Evolutionary conservation across 2,888 invertebrate genomes (phyloP), one percentile per base, ranked within the genome.

Genomic region (Graphium colonna): DNA sequence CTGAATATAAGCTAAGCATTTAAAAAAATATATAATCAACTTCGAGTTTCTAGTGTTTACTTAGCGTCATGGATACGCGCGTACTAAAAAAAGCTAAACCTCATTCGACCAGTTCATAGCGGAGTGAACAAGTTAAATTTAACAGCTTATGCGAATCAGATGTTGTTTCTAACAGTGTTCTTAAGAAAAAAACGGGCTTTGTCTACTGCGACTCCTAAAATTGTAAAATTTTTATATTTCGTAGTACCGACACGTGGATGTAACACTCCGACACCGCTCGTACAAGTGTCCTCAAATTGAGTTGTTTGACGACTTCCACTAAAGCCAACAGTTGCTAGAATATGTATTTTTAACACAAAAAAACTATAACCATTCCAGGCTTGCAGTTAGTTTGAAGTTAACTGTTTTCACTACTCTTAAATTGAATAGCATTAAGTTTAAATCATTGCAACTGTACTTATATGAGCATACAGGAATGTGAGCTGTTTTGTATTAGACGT

Each of bases 261-360:
- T n/a, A 41, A 41, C 17, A 41, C 13, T 41, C n/a, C n/a, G 16
- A 28, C 28, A 49, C 16, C 12, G 16, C 43, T 15, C 31, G 18
- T 15, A 45, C 50, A 41, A 55, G 54, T 46, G 54, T 42, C 41
- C 44, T 54, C 31, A 43, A 50, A 50, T 13, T 12, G 40, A 55
- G 38, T 51, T 28, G 54, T 51, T 55, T 50, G 54, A 55, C 54
- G 41, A 55, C 54, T 55, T 55, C 50, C 54, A 50, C 50, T 46
- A 55, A 55, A 42, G 33, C 41, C 33, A n/a, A 50, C 45, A 40
- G 41, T 55, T 42, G 40, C 54, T 51, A 42, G 40, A 45, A 41
- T 12, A 40, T 45, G 36, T 26, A 21, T 40, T 21, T 49, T 49
- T 40, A 39, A 17, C 31, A n/a, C 40, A 10, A 55, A 51, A 50